Base-by-base conservation (phyloP, 2,888 invertebrate genomes). In the Lypha dubia region DNA sequence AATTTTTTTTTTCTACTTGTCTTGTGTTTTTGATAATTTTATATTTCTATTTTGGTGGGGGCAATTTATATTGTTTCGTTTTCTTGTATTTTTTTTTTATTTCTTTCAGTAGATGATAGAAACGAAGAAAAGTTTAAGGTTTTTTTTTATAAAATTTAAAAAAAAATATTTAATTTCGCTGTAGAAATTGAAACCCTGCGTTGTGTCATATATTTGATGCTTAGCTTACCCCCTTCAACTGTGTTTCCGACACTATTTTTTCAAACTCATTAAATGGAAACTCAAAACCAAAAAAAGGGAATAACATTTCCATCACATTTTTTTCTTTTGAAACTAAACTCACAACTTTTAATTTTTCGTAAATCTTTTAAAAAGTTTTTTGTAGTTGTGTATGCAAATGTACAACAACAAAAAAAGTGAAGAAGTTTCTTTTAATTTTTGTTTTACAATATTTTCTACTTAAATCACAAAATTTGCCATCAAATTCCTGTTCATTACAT, bases 1-100 rank as follows among this genome's bases (percentile, higher is more conserved):
- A 20, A n/a, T 17, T 53, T 22, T 17, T 11, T 58, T 41, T 22
- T 28, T 13, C 0, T 67, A 15, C 20, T 17, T 15, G 0, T 49
- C 11, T n/a, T 9, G 0, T 28, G 5, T 35, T 2, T 35, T 53
- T 46, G 2, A 1, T 28, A 24, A 28, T n/a, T 15, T 49, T n/a
- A n/a, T n/a, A n/a, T n/a, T n/a, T n/a, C n/a, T n/a, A n/a, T 60
- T 56, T 68, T 60, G 38, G 68, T 60, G 77, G n/a, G 5, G 68
- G 68, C 68, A 68, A 77, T 77, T 68, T 77, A 41, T 68, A 20
- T 77, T 60, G 65, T 56, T 24, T 53, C 13, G 13, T 35, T 67
- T 32, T 46, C 56, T 6, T n/a, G n/a, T n/a, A n/a, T n/a, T n/a
- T n/a, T n/a, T n/a, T 71, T 22, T 17, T 32, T 15, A 7, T n/a